These are phyloP conservation scores for Salvelinus sp. DNA, from an alignment of 2,113 vertebrate species.

Conservation along the genomic window DNA sequence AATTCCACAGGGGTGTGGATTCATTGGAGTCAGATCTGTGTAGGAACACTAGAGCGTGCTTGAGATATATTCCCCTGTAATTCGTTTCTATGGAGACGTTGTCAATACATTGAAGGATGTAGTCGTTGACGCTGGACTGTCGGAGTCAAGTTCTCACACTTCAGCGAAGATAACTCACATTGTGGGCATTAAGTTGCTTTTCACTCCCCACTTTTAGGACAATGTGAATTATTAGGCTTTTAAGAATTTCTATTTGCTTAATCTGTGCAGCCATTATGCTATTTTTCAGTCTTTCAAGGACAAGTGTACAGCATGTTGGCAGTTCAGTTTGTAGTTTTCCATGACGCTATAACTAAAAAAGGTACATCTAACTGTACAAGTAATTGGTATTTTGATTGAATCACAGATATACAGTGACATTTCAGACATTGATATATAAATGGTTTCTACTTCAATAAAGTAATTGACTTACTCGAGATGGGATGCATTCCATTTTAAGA, in stretches of 20 bases:
- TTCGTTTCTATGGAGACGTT: constrained; percentile 52
- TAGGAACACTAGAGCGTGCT: not conserved
- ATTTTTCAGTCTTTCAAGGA: constrained; percentile 9
- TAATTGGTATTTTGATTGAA: constrained; percentile 30
- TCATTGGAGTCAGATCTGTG: constrained; percentile 18
- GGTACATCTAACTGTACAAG: not conserved
- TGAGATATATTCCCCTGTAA: constrained; percentile 8
- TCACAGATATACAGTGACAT: constrained; percentile 28
- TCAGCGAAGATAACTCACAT: not conserved
- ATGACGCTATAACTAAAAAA: constrained; percentile 16
- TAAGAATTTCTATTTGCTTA: not conserved
- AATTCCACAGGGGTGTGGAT: constrained; percentile 16
- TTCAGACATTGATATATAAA: constrained; percentile 34
- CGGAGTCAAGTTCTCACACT: not conserved
- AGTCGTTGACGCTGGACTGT: constrained; percentile 12
- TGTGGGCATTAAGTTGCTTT: not conserved
- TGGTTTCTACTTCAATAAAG: constrained; percentile 21
- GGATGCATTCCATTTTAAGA: constrained; percentile 20
- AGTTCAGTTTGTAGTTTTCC: constrained; percentile 19
- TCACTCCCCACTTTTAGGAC: not conserved
- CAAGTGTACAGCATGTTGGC: constrained; percentile 9
- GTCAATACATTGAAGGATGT: constrained; percentile 35
- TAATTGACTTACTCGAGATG: constrained; percentile 35
- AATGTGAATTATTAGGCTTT: constrained; percentile 25
- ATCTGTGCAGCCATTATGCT: not conserved